Base-by-base conservation (phyloP, 2,797 vertebrate species). In the Centropyge bicolor region DNA sequence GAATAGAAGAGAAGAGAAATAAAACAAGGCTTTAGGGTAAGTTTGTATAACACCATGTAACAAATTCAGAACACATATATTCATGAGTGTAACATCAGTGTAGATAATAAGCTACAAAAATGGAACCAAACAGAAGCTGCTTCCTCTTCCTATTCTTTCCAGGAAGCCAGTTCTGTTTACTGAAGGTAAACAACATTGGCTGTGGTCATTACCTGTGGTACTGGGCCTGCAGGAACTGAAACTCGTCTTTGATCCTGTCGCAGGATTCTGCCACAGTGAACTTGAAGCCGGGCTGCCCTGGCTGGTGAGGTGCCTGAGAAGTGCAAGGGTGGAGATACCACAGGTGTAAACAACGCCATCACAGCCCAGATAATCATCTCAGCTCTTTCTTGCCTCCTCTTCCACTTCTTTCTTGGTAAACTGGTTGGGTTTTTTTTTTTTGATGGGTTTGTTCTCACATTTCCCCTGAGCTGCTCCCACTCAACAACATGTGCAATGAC, bases 181-280 rank as follows among this genome's bases (percentile, higher is more conserved):
- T 62, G 79, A 64, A n/a, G 71, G 69, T 46, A 35, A 55, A 48
- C 27, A 57, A 20, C 17, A 14, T 2, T 16, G 9, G 27, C 54
- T 48, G 56, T 36, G 24, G 76, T 75, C 57, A 86, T 96, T 95
- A 98, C 97, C 97, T 98, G 96, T 98, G 97, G 93, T 98, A 98
- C 81, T 98, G 97, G 76, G 97, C 97, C 93, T 98, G 97, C 86
- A 98, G 94, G 85, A 98, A 98, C 96, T 98, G 97, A 95, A 98
- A 98, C 89, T 98, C 97, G 83, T 98, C 97, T 96, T 98, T 98
- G 94, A 98, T 98, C 92, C 97, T 86, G 89, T 98, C 97, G 52
- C 97, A 98, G 55, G 97, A 98, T 85, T 98, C 97, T 2, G 97
- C 97, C 79, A 98, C 97, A 0, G 97, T 98, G 95, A 98, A 98